Percentiles rank a stretch among this genome's conserved stretches.
These are phyloP conservation scores for Chelonoidis abingdonii DNA, from an alignment of 2,113 vertebrate species.

Conservation along the genomic window DNA sequence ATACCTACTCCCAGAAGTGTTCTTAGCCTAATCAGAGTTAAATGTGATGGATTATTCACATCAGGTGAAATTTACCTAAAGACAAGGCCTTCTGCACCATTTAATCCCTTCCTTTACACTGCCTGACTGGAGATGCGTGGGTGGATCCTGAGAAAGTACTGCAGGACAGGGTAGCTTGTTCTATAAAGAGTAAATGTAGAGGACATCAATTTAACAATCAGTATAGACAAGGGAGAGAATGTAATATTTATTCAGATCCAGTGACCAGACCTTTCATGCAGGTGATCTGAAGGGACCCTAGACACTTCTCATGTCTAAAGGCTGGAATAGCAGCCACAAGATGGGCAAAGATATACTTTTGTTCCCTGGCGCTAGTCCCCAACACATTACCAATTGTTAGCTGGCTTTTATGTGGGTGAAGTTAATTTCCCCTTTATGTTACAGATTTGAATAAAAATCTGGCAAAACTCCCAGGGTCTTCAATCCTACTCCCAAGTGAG, in stretches of 20 bases:
- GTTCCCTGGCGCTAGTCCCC: conserved; percentile 5
- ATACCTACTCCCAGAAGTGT: not conserved
- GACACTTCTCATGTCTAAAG: conserved; percentile 34
- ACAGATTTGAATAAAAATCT: conserved; percentile 39
- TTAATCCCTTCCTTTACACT: not conserved
- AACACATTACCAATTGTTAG: not conserved
- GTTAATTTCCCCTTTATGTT: not conserved
- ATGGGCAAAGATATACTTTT: not conserved
- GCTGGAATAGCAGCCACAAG: not conserved
- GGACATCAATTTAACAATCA: not conserved
- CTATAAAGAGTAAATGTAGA: not conserved
- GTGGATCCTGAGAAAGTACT: not conserved
- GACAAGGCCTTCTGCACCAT: fast-evolving
- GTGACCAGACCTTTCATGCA: conserved; percentile 44
- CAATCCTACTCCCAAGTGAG: not conserved
- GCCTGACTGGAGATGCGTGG: not conserved
- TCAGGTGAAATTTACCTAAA: not conserved
- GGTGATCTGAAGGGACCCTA: conserved; percentile 43
- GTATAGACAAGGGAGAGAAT: not conserved
- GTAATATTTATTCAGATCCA: conserved; percentile 10
- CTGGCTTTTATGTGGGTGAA: not conserved
- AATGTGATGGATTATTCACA: not conserved
- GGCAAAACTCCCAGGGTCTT: conserved; percentile 8
- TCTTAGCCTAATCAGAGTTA: not conserved
- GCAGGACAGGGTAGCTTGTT: not conserved